phyloP scores from a whole-genome alignment of 2,797 vertebrate species.

The Myotis planiceps region DNA sequence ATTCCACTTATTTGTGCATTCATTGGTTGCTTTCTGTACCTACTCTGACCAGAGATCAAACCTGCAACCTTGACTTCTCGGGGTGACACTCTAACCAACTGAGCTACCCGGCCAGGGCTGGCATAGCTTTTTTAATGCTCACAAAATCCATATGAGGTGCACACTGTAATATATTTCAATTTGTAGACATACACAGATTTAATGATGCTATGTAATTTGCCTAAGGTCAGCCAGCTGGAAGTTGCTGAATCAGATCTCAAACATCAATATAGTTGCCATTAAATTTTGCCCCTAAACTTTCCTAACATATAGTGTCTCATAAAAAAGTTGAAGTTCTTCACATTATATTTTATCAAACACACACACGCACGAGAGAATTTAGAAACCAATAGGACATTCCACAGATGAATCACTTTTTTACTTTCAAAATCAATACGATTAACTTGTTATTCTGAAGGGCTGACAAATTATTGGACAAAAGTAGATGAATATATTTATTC shows the following conservation, averaged over 20 bases:
- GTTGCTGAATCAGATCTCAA: neutral
- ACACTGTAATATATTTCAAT: neutral
- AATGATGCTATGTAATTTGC: neutral
- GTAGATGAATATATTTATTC: neutral
- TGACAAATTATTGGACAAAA: slow-evolving; percentile 30
- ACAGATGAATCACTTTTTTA: neutral
- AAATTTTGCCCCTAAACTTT: neutral
- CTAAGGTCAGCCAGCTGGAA: neutral
- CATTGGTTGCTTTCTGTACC: too few relatives aligned
- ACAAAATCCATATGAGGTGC: neutral
- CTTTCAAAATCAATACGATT: slow-evolving; percentile 22
- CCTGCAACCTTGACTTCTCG: too few relatives aligned
- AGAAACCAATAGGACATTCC: neutral
- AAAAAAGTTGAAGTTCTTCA: neutral
- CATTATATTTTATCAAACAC: neutral
- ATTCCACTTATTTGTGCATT: too few relatives aligned
- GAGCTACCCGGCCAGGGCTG: too few relatives aligned
- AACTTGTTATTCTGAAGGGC: slow-evolving; percentile 44
- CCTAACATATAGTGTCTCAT: neutral
- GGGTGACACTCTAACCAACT: too few relatives aligned
- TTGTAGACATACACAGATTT: neutral
- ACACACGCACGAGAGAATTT: neutral
- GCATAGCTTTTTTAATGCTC: neutral
- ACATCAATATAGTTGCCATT: neutral
- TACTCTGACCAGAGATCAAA: too few relatives aligned